Conservation (phyloP, 2,113 vertebrate genomes). For the Neolamprologus ventralis region DNA sequence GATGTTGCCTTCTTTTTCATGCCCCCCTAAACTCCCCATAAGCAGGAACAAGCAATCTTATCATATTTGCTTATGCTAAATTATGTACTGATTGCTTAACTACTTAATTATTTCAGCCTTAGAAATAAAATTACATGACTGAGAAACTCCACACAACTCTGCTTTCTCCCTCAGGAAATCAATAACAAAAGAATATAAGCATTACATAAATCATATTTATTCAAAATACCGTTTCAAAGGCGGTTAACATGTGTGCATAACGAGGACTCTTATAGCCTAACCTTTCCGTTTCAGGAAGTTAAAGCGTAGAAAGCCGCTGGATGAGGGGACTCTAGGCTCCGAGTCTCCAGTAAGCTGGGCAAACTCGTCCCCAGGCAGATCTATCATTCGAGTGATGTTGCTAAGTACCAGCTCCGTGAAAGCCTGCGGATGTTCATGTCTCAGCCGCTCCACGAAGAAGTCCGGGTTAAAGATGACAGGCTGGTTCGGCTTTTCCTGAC, state of each 20-base stretch:
- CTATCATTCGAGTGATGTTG: slow-evolving; percentile 90
- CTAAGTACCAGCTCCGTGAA: slow-evolving; percentile 89
- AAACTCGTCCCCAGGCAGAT: slow-evolving; percentile 88
- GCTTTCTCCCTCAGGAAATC: not conserved
- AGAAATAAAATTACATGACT: not conserved
- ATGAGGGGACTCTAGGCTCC: slow-evolving; percentile 77
- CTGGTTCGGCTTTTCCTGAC: slow-evolving; percentile 76
- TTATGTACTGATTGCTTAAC: not conserved
- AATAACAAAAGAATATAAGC: not conserved
- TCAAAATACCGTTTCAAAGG: not conserved
- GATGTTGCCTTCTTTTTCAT: not conserved
- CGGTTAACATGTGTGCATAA: not conserved
- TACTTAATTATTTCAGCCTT: not conserved
- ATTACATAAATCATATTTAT: not conserved
- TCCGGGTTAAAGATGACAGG: slow-evolving; percentile 94
- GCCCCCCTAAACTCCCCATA: not conserved
- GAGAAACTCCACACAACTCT: not conserved
- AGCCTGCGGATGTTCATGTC: slow-evolving; percentile 83
- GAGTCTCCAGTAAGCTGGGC: slow-evolving; percentile 87
- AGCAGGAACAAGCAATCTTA: not conserved
- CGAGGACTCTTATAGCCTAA: slow-evolving; percentile 13
- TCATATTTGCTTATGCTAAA: not conserved
- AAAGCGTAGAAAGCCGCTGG: slow-evolving; percentile 81
- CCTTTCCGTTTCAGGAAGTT: slow-evolving; percentile 93
- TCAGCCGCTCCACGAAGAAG: slow-evolving; percentile 94